Evolutionary conservation across 2,888 invertebrate genomes (phyloP).

Genomic region (Sialis lutaria): DNA sequence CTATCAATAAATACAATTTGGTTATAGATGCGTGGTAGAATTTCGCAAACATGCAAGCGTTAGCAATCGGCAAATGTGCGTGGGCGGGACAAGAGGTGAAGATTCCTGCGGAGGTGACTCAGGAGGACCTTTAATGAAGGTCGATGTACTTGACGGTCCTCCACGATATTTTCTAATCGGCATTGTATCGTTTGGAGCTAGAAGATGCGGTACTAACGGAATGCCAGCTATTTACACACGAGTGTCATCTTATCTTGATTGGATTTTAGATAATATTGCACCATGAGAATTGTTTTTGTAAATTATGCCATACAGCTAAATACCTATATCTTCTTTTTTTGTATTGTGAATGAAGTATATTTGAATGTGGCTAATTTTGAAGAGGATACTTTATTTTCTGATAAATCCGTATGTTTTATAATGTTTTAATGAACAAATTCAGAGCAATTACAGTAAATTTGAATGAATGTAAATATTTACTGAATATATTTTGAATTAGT

Average conservation of each 20-base stretch:
- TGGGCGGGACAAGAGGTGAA: constrained; percentile 34
- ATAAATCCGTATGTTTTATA: no score
- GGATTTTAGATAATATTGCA: constrained; percentile 34
- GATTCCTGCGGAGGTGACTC: constrained; percentile 46
- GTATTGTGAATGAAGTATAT: no score
- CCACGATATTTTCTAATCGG: constrained; percentile 38
- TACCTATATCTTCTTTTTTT: no score
- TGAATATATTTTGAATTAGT: no score
- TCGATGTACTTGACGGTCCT: constrained; percentile 27
- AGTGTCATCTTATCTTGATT: constrained; percentile 33
- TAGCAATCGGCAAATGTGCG: constrained; percentile 27
- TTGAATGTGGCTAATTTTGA: no score
- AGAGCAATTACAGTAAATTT: no score
- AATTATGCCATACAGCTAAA: no score
- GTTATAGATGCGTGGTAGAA: background rate
- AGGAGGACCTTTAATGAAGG: constrained; percentile 35
- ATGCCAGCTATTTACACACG: constrained; percentile 43
- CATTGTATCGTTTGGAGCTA: constrained; percentile 38
- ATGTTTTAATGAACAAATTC: no score
- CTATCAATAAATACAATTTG: no score
- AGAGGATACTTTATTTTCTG: no score
- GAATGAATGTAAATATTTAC: no score
- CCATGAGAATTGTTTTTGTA: constrained; percentile 7
- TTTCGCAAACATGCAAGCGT: background rate
- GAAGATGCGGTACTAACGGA: constrained; percentile 29